These are phyloP conservation scores for Eumacrocentrus americanus DNA, from an alignment of 2,888 invertebrate genomes.

Conservation along the genomic window DNA sequence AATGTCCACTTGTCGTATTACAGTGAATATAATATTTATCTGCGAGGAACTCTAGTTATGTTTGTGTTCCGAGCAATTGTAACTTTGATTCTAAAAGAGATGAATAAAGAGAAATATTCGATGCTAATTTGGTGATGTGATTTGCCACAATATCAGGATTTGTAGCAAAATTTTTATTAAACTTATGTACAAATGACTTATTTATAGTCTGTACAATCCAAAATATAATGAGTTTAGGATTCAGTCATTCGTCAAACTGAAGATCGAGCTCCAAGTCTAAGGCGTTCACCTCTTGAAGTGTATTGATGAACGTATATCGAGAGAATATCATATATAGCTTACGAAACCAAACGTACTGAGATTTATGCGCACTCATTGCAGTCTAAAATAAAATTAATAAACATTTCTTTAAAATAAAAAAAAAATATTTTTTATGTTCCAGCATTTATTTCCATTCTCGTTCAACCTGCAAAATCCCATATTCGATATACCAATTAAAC, in stretches of 20 bases:
- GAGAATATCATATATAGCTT: slow-evolving; percentile 87
- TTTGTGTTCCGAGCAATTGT: no score
- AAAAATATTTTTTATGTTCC: no score
- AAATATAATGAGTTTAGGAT: slow-evolving; percentile 15
- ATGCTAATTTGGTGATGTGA: no score
- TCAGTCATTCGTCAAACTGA: slow-evolving; percentile 67
- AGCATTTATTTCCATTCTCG: no score
- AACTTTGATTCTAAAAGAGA: no score
- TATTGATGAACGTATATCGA: slow-evolving; percentile 89
- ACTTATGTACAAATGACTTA: slow-evolving; percentile 27
- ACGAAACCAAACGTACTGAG: slow-evolving; percentile 97
- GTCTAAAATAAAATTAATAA: slow-evolving; percentile 59
- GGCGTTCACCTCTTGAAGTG: slow-evolving; percentile 76
- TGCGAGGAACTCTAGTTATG: no score
- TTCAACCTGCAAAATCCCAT: no score
- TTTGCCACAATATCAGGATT: neutral
- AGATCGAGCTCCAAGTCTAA: slow-evolving; percentile 80
- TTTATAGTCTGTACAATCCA: neutral
- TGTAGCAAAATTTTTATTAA: slow-evolving; percentile 7
- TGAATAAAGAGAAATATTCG: neutral
- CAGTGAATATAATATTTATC: no score
- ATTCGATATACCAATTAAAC: no score
- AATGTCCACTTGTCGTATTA: no score
- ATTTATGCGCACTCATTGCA: slow-evolving; percentile 86
- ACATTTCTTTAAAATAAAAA: neutral